Evolutionary conservation across 2,797 vertebrate species (phyloP).

Genomic region (Macrochelys suwanniensis): DNA sequence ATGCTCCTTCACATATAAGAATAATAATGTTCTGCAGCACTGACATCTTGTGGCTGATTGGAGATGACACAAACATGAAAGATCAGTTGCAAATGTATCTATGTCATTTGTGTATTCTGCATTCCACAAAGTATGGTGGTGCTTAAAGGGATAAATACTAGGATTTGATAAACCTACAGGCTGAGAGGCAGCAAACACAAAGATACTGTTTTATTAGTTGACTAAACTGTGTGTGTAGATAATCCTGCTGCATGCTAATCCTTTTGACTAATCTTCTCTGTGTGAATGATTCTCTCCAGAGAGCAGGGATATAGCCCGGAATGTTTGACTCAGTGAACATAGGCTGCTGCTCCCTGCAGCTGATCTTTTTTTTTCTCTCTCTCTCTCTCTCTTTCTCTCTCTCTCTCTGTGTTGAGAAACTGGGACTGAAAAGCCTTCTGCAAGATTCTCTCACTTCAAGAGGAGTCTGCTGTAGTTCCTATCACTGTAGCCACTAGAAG

Average conservation of each 20-base stretch:
- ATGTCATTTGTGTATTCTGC: background rate
- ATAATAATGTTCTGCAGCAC: slow-evolving; percentile 68
- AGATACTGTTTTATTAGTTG: slow-evolving; percentile 39
- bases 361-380: slow-evolving; percentile 26
- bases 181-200: slow-evolving; percentile 35
- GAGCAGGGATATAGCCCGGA: slow-evolving; percentile 13
- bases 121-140: background rate
- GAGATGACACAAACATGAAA: slow-evolving; percentile 19
- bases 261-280: slow-evolving; percentile 48
- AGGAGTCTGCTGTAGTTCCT: background rate
- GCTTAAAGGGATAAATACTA: background rate
- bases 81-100: background rate
- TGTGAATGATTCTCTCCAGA: slow-evolving; percentile 54
- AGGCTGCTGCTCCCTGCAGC: background rate
- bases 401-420: background rate
- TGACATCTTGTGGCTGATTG: slow-evolving; percentile 76
- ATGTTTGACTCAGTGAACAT: background rate
- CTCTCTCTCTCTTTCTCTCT: background rate
- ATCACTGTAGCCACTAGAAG: background rate
- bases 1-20: slow-evolving; percentile 22
- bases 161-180: background rate
- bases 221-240: slow-evolving; percentile 36
- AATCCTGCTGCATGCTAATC: slow-evolving; percentile 39
- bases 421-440: slow-evolving; percentile 37
- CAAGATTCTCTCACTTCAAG: background rate